Base-by-base conservation (phyloP, 2,797 vertebrate genomes). In the Babyrousa celebensis region DNA sequence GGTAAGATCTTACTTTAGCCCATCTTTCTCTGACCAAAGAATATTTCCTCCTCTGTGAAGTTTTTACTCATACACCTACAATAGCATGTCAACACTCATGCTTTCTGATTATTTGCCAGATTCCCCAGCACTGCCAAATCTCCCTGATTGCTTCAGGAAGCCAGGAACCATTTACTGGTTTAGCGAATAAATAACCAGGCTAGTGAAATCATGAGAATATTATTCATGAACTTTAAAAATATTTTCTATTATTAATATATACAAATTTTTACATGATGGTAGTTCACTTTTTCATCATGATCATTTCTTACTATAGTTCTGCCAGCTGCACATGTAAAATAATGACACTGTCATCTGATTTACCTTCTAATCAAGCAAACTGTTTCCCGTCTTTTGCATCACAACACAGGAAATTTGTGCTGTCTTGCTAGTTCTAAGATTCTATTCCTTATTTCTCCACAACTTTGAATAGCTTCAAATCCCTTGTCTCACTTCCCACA, bases 161-260 rank as follows among this genome's bases (percentile, higher is more conserved):
- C 5, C 8, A 29, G 18, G 9, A 32, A n/a, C 20, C 36, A 0
- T n/a, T 58, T 68, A 10, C n/a, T 36, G 27, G 14, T 52, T 63
- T 70, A 79, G 36, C 18, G 12, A 78, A 72, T 63, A 70, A 78
- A 74, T 1, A 9, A 62, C 40, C 0, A 0, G 14, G 12, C 52
- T 21, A 68, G 16, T 23, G 23, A 60, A 82, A n/a, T 32, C 21
- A 15, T 52, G 16, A 79, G 12, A 74, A 54, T 68, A 60, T 80
- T 36, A 62, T 40, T 56, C 5, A 29, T 48, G 63, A 90, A 80
- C 4, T 67, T 78, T 15, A 85, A 12, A 72, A 62, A 23, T 25
- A 17, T 52, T 77, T 85, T 83, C 11, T 67, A n/a, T 29, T 82
- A 88, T 92, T 84, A 21, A 80, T 88, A 14, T 71, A 56, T 60